A percentile compares a stretch with the other conserved stretches of the same genome.
phyloP scores from a whole-genome alignment of 2,888 invertebrate genomes.

The Zygaena filipendulae region DNA sequence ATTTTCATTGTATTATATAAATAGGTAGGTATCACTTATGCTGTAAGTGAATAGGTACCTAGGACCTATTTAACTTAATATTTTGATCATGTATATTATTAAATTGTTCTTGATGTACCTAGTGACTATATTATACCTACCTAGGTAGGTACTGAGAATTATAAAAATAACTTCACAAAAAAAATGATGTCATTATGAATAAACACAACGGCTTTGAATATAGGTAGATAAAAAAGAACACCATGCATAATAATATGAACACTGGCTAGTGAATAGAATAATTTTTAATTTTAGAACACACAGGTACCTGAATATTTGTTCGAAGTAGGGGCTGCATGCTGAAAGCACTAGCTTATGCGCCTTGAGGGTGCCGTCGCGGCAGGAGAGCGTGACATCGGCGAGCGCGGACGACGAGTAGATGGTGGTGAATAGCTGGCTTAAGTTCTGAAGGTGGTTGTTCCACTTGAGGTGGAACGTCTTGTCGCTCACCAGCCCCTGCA shows the following conservation, averaged over 20 bases:
- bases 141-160: no score
- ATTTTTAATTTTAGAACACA: constrained; percentile 28
- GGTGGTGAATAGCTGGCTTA: constrained; percentile 75
- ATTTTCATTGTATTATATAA: constrained; percentile 8
- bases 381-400: constrained; percentile 77
- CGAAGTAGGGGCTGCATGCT: constrained; percentile 81
- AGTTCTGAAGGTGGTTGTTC: constrained; percentile 79
- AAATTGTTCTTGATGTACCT: no score
- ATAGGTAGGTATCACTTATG: no score
- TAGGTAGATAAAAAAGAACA: constrained; percentile 15
- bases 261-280: not conserved
- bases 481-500: constrained; percentile 70
- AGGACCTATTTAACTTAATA: no score
- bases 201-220: constrained; percentile 33
- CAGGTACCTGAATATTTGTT: constrained; percentile 76
- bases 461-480: constrained; percentile 77
- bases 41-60: no score
- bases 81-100: no score
- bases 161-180: constrained; percentile 45
- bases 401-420: constrained; percentile 76
- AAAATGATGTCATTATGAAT: constrained; percentile 51
- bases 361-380: constrained; percentile 76
- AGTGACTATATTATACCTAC: no score
- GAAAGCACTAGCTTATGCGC: constrained; percentile 79
- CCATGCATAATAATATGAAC: constrained; percentile 11